phyloP scores from a whole-genome alignment of 2,113 vertebrate species.

The Podiceps cristatus region DNA sequence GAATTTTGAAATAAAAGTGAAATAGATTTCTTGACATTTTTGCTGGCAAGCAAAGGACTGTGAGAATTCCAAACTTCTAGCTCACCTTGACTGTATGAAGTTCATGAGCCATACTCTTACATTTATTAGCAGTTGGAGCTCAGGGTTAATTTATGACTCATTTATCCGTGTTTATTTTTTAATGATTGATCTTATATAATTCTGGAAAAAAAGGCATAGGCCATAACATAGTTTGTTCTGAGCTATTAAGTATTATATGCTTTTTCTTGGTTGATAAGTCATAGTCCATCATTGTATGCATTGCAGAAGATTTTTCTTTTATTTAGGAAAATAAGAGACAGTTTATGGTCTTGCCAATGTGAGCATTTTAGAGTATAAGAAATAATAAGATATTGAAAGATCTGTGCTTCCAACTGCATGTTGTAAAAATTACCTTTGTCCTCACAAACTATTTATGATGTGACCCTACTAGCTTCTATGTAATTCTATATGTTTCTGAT shows the following conservation, averaged over 20 bases:
- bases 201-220: conserved; percentile 14
- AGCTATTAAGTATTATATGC: background rate
- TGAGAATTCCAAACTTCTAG: conserved; percentile 36
- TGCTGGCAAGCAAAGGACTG: conserved; percentile 35
- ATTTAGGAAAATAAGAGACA: background rate
- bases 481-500: background rate
- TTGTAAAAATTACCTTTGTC: background rate
- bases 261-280: background rate
- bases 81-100: conserved; percentile 56
- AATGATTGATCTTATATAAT: conserved; percentile 44
- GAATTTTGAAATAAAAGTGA: conserved; percentile 62
- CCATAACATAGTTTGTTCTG: background rate
- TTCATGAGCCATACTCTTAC: conserved; percentile 3
- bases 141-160: conserved; percentile 44
- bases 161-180: conserved; percentile 61
- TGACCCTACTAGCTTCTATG: background rate
- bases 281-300: background rate
- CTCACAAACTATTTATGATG: background rate
- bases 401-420: background rate
- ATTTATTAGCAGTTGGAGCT: conserved; percentile 45
- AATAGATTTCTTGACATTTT: conserved; percentile 52
- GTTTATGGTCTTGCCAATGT: background rate
- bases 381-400: background rate
- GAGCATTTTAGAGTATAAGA: background rate
- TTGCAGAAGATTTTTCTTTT: background rate